Base-by-base conservation (phyloP, 2,113 vertebrate genomes). In the Podiceps cristatus region DNA sequence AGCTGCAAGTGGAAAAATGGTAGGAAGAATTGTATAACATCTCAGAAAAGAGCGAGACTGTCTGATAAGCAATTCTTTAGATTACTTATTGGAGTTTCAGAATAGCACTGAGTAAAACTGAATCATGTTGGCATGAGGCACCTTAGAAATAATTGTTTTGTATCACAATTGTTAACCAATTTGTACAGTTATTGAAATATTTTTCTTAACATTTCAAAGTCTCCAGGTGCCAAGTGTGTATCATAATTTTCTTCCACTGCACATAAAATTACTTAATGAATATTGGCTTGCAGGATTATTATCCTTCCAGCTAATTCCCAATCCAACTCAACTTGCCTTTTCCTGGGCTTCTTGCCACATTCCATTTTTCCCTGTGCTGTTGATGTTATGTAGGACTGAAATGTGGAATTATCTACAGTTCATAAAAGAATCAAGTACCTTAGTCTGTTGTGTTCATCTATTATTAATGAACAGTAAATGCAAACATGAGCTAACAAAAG, bases 251-350 rank as follows among this genome's bases (percentile, higher is more conserved):
- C 84, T 94, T 94, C 35, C 35, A 87, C 35, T 14, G 15, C 42
- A 93, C 77, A 96, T 95, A 96, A 96, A 96, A 97, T 93, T 97
- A 82, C 47, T 95, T 97, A 96, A 97, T 96, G 75, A 96, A 97
- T 92, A 96, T 77, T 95, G 92, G 92, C 81, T 96, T 97, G 81
- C 24, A 95, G 75, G 87, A 88, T 80, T 97, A 93, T 95, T 95
- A 89, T 97, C 66, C 81, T 95, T 96, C 91, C 86, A 96, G 90
- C 75, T 93, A 91, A 95, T 90, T 96, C 92, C 76, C 88, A 68
- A 1, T 84, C 75, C 73, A 92, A 94, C 67, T 69, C 55, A 82
- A 10, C 11, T 93, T 89, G 88, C 69, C 64, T 93, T 95, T 93
- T 97, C 78, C 87, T 95, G 96, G 97, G 97, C 97, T 95, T 91